Evolutionary conservation across 2,888 invertebrate species (phyloP).

Genomic region (Ligdia adustata): DNA sequence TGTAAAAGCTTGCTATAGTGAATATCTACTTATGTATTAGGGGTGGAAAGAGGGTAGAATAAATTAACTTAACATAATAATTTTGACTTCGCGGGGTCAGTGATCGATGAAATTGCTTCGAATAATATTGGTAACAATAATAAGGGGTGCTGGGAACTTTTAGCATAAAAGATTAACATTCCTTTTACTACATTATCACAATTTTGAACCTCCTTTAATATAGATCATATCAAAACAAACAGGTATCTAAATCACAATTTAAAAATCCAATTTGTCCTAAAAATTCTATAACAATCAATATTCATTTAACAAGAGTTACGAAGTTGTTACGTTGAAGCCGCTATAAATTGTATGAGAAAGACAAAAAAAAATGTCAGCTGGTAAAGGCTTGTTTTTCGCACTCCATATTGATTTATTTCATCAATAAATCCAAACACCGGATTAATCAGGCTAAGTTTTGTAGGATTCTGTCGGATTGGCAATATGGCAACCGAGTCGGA

Average conservation of each 20-base stretch:
- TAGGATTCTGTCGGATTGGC: constrained; percentile 62
- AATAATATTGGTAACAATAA: constrained; percentile 21
- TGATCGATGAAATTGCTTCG: constrained; percentile 21
- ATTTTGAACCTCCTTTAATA: not conserved
- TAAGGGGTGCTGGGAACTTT: constrained; percentile 10
- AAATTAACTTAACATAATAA: constrained; percentile 30
- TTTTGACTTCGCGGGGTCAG: constrained; percentile 20
- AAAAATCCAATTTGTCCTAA: constrained; percentile 10
- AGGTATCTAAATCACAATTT: constrained; percentile 3
- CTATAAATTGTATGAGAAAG: constrained; percentile 52
- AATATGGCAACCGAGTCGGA: constrained; percentile 56
- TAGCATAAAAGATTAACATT: not conserved
- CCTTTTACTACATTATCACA: not conserved
- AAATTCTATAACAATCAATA: constrained; percentile 21
- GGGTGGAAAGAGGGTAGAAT: constrained; percentile 22
- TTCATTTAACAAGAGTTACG: constrained; percentile 39
- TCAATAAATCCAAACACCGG: constrained; percentile 72
- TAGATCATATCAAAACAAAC: too few relatives aligned
- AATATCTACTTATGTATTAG: constrained; percentile 32
- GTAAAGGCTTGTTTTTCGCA: constrained; percentile 60
- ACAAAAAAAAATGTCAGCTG: constrained; percentile 55
- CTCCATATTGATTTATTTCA: constrained; percentile 73
- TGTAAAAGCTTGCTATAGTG: constrained; percentile 46
- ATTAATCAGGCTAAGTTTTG: constrained; percentile 76
- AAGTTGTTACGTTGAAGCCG: constrained; percentile 42